Conservation (phyloP, 35 echinoderm and acorn worm genomes). For the Heliocidaris tuberculata region DNA sequence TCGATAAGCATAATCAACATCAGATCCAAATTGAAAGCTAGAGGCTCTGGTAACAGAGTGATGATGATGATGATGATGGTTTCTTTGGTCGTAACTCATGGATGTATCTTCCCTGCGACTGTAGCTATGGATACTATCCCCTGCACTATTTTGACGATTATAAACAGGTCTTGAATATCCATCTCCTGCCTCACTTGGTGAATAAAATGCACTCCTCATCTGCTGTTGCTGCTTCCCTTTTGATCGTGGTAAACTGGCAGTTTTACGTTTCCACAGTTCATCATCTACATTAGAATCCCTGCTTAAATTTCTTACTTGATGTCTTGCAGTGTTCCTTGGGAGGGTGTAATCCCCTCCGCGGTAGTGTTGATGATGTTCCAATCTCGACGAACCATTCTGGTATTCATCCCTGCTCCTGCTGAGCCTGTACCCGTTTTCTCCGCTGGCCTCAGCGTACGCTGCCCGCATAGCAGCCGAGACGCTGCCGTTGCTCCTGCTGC, state of each 20-base stretch:
- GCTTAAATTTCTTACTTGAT: not conserved
- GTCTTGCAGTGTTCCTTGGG: not conserved
- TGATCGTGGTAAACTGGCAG: conserved; percentile 29
- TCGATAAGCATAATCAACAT: conserved; percentile 28
- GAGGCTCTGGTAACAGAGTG: not conserved
- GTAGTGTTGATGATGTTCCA: not conserved
- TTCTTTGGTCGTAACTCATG: not conserved
- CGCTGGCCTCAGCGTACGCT: conserved; percentile 19
- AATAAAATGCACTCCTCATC: conserved; percentile 3
- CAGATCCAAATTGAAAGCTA: conserved; percentile 9
- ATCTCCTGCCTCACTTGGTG: not conserved
- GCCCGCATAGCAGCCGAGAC: conserved; percentile 24
- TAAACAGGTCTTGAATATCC: not conserved
- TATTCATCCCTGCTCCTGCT: not conserved
- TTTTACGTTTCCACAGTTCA: conserved; percentile 21
- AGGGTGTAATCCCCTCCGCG: not conserved
- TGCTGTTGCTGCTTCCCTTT: conserved; percentile 11
- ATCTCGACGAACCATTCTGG: conserved; percentile 24
- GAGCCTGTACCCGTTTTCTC: not conserved
- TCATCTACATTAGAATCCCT: not conserved
- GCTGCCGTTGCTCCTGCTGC: not conserved
- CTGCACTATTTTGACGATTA: conserved; percentile 8
- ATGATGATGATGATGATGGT: not conserved
- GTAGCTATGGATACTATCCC: not conserved
- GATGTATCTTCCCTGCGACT: not conserved